Percentiles rank a stretch among this genome's conserved stretches.
Conservation (phyloP, 1,140 invertebrate genomes). For the Spodoptera frugiperda region DNA sequence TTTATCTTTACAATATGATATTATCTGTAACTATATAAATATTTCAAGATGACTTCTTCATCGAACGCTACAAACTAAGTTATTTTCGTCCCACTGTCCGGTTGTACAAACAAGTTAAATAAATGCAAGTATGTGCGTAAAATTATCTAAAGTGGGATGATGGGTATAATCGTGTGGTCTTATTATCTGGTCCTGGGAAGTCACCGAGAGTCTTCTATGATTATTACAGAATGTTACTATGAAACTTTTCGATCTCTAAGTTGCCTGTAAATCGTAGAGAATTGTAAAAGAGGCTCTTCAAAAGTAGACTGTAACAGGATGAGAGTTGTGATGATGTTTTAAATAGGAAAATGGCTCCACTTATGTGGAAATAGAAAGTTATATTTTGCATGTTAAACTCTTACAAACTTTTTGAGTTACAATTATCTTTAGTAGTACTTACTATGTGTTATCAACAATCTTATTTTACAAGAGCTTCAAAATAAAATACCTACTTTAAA, state of each 20-base stretch:
- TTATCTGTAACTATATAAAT: too few species aligned
- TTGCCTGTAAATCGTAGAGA: background rate
- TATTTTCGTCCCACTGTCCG: background rate
- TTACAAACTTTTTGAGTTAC: too few species aligned
- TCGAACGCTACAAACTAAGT: background rate
- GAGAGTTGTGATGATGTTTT: too few species aligned
- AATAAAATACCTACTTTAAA: background rate
- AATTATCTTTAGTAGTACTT: too few species aligned
- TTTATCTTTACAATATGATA: too few species aligned
- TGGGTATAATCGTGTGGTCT: background rate
- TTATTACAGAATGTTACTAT: background rate
- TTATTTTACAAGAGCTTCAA: too few species aligned
- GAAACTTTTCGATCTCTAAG: too few species aligned
- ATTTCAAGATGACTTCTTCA: background rate
- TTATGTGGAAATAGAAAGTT: too few species aligned
- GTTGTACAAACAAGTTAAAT: slow-evolving; percentile 21
- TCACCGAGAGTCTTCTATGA: background rate
- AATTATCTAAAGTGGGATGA: background rate
- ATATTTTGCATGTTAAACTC: too few species aligned
- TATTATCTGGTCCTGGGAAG: background rate
- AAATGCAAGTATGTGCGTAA: slow-evolving; percentile 4
- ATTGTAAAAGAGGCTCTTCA: background rate
- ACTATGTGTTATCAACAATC: too few species aligned
- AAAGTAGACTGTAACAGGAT: too few species aligned
- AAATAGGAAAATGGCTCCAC: too few species aligned